phyloP scores from a whole-genome alignment of 2,888 invertebrate genomes.

The Stenotaenia linearis region DNA sequence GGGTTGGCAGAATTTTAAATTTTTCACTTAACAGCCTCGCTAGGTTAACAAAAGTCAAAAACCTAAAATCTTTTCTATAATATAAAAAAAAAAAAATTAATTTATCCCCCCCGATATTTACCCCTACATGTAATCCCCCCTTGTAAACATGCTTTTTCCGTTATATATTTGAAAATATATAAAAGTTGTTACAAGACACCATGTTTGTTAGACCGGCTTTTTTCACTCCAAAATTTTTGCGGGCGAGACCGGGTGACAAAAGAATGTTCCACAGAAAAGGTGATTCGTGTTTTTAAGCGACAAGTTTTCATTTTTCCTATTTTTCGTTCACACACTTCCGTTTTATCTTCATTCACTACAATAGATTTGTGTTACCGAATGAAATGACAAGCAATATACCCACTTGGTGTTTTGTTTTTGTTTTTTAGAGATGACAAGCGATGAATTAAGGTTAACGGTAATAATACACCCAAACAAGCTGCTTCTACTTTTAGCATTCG shows the following conservation, averaged over 20 bases:
- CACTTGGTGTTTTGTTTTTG: background rate
- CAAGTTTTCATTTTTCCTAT: background rate
- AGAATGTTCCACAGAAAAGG: background rate
- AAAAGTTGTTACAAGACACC: background rate
- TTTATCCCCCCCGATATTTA: background rate
- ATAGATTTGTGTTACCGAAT: background rate
- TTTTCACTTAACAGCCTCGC: background rate
- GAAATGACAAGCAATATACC: background rate
- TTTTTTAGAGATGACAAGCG: background rate
- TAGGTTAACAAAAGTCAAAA: background rate
- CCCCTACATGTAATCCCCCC: no score
- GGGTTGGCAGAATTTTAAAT: background rate
- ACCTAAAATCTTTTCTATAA: background rate
- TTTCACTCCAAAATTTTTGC: background rate
- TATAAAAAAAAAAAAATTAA: background rate
- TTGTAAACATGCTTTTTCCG: background rate
- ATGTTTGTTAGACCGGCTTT: background rate
- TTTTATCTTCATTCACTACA: slow-evolving; percentile 9
- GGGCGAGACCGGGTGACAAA: background rate
- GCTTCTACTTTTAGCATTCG: background rate
- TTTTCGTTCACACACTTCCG: background rate
- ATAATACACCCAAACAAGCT: slow-evolving; percentile 1
- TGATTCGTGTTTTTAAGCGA: no score
- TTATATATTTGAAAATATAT: background rate
- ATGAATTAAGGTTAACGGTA: background rate